Percentiles rank a stretch among this genome's conserved stretches.
phyloP scores from a whole-genome alignment of 2,888 invertebrate genomes.

The Lepeophtheirus nordmannii region DNA sequence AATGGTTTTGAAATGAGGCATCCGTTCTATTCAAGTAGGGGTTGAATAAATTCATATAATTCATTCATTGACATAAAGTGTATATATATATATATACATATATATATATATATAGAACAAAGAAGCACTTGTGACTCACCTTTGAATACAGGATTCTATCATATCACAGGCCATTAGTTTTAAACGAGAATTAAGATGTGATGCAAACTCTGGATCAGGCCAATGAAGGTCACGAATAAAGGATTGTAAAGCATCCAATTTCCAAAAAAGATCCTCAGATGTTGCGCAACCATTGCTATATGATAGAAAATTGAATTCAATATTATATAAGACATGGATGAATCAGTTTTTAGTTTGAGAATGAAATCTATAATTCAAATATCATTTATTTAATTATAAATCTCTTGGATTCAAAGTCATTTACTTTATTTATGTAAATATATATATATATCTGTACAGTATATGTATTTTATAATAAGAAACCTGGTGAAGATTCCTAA shows the following conservation, averaged over 20 bases:
- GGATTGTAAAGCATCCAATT: slow-evolving; percentile 89
- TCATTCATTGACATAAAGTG: not conserved
- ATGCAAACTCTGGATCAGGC: slow-evolving; percentile 94
- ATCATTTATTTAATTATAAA: too few species aligned
- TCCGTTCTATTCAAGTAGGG: slow-evolving; percentile 44
- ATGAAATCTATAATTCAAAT: too few species aligned
- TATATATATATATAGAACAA: not conserved
- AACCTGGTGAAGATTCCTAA: too few species aligned
- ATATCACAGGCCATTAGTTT: slow-evolving; percentile 97
- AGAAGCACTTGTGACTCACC: slow-evolving; percentile 37
- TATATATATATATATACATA: slow-evolving; percentile 4
- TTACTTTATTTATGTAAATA: too few species aligned
- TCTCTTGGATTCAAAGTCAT: too few species aligned
- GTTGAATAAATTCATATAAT: slow-evolving; percentile 1
- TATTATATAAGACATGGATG: not conserved
- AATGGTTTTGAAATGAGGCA: slow-evolving; percentile 71
- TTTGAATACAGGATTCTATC: slow-evolving; percentile 94
- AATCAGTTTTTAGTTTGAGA: too few species aligned
- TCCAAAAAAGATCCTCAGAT: slow-evolving; percentile 97
- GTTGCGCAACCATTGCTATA: slow-evolving; percentile 86
- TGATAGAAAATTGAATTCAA: slow-evolving; percentile 26
- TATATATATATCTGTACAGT: too few species aligned
- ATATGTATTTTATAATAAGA: too few species aligned
- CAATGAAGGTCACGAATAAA: slow-evolving; percentile 95
- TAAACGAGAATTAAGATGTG: slow-evolving; percentile 84